Evolutionary conservation across 2,888 invertebrate genomes (phyloP).

Genomic region (Endotricha flammealis): DNA sequence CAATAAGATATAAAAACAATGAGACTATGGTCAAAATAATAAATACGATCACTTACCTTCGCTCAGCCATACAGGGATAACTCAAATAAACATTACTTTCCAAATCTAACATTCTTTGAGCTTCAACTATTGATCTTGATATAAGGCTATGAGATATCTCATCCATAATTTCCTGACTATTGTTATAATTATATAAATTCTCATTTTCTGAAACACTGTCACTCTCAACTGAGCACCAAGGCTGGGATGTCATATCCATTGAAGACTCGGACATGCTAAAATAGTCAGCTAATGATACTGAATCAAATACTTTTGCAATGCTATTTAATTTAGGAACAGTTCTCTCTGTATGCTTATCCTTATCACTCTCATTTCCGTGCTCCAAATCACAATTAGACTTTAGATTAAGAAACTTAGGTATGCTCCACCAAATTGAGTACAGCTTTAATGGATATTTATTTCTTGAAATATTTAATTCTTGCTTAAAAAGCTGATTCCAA

Average conservation of each 20-base stretch:
- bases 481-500: slow-evolving; percentile 32
- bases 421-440: slow-evolving; percentile 61
- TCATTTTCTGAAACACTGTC: slow-evolving; percentile 59
- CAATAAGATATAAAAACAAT: no score
- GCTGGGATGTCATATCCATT: slow-evolving; percentile 36
- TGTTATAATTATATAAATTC: slow-evolving; percentile 40
- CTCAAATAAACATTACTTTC: slow-evolving; percentile 30
- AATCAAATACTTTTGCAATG: slow-evolving; percentile 46
- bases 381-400: slow-evolving; percentile 25
- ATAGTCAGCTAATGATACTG: slow-evolving; percentile 59
- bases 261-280: slow-evolving; percentile 27
- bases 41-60: slow-evolving; percentile 56
- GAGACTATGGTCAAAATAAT: no score
- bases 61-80: slow-evolving; percentile 43
- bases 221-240: slow-evolving; percentile 47
- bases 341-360: slow-evolving; percentile 17
- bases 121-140: slow-evolving; percentile 29
- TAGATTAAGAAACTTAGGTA: slow-evolving; percentile 38
- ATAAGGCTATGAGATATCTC: slow-evolving; percentile 43
- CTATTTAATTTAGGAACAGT: slow-evolving; percentile 31
- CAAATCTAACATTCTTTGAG: slow-evolving; percentile 31
- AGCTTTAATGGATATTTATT: slow-evolving; percentile 28
- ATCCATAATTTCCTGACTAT: slow-evolving; percentile 35
- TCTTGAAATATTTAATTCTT: slow-evolving; percentile 27
- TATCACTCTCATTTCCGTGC: slow-evolving; percentile 20